Conservation (phyloP, 2,797 vertebrate species). For the Poeciliopsis paucimaculata region DNA sequence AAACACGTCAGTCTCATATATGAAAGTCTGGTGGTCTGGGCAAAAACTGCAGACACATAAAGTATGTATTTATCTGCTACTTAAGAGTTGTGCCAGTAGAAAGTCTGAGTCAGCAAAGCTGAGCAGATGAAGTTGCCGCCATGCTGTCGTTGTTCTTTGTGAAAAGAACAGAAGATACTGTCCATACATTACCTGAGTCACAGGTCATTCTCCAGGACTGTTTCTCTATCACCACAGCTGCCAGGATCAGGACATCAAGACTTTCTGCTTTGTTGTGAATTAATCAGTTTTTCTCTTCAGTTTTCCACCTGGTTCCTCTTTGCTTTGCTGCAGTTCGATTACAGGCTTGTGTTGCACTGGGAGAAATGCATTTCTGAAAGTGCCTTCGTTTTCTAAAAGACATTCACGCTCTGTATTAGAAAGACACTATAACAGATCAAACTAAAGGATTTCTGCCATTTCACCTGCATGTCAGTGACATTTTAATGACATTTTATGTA, state of each 20-base stretch:
- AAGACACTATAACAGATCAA: neutral
- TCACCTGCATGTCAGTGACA: neutral
- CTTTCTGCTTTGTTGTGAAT: conserved; percentile 14
- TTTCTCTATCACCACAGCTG: conserved; percentile 44
- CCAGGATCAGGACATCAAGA: neutral
- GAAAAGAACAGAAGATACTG: conserved; percentile 31
- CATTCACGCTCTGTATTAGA: neutral
- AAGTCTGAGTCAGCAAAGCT: conserved; percentile 59
- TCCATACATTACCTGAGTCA: conserved; percentile 8
- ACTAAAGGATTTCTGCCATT: neutral
- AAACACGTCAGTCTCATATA: conserved; percentile 20
- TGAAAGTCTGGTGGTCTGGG: conserved; percentile 16
- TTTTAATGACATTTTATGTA: neutral
- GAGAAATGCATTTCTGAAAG: conserved; percentile 19
- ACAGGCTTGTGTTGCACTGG: conserved; percentile 15
- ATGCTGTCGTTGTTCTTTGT: conserved; percentile 25
- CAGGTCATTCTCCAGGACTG: conserved; percentile 5
- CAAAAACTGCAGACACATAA: conserved; percentile 33
- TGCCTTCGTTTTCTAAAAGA: neutral
- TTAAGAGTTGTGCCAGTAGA: conserved; percentile 22
- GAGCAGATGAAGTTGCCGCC: conserved; percentile 54
- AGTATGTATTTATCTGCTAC: conserved; percentile 43
- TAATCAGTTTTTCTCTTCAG: conserved; percentile 34
- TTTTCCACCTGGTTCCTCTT: conserved; percentile 26
- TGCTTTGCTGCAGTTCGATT: conserved; percentile 23